Percentiles rank a stretch among this genome's conserved stretches.
Conservation (phyloP, 2,797 vertebrate species). For the Enoplosus armatus region DNA sequence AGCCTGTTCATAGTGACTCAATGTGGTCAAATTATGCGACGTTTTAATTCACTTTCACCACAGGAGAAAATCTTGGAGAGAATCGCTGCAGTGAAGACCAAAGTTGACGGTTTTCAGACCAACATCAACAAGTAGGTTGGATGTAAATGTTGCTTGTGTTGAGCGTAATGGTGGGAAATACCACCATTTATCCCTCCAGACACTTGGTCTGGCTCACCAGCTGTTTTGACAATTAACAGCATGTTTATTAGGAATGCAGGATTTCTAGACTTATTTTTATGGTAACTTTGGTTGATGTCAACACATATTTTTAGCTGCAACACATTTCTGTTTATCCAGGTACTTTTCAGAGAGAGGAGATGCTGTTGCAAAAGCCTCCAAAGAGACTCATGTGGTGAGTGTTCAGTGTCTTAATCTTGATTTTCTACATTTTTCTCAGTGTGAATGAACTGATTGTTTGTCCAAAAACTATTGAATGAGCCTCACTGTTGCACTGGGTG, state of each 20-base stretch:
- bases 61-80: slow-evolving; percentile 94
- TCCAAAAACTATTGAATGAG: too few relatives aligned
- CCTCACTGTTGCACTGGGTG: too few relatives aligned
- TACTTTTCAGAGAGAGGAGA: slow-evolving; percentile 93
- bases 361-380: slow-evolving; percentile 93
- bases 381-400: slow-evolving; percentile 93
- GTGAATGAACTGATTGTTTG: not conserved
- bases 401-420: not conserved
- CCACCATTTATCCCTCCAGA: not conserved
- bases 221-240: not conserved
- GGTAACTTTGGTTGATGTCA: not conserved
- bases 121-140: slow-evolving; percentile 90
- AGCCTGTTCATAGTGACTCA: not conserved
- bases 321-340: slow-evolving; percentile 65
- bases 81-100: slow-evolving; percentile 90
- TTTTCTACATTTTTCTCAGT: not conserved
- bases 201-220: not conserved
- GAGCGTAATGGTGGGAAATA: not conserved
- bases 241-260: not conserved
- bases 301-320: not conserved
- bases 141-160: not conserved
- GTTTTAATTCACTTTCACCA: not conserved
- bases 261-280: not conserved
- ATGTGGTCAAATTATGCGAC: rapidly evolving
- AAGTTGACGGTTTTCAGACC: slow-evolving; percentile 90